phyloP scores from a whole-genome alignment of 92 coral and sea anemone species.

The Pocillopora grandis region DNA sequence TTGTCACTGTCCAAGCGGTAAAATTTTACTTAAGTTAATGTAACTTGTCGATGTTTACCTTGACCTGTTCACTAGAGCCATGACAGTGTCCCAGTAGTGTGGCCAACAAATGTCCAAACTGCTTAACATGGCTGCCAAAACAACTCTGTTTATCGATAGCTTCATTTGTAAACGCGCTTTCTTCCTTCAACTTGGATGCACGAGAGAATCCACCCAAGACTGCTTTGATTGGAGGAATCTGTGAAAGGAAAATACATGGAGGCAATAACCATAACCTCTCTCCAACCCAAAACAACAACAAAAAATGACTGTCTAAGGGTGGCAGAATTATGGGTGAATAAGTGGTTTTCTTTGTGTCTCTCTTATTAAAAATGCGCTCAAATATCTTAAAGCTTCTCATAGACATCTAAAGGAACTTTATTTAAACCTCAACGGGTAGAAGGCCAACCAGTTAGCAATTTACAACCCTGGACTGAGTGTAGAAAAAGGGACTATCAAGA shows the following conservation, averaged over 20 bases:
- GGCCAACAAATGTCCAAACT: slow-evolving; percentile 63
- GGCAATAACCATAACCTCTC: neutral
- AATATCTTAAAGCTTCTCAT: no score
- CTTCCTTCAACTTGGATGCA: slow-evolving; percentile 9
- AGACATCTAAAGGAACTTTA: no score
- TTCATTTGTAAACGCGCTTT: slow-evolving; percentile 10
- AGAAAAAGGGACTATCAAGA: no score
- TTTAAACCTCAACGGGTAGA: no score
- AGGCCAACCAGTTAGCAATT: no score
- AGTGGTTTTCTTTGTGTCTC: no score
- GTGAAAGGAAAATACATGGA: neutral
- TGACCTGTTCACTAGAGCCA: slow-evolving; percentile 57
- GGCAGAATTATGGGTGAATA: no score
- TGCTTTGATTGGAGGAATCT: slow-evolving; percentile 67
- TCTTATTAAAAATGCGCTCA: no score
- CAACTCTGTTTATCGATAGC: slow-evolving; percentile 7
- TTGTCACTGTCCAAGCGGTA: no score
- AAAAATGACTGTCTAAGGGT: neutral
- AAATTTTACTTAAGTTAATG: neutral
- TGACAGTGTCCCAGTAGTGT: slow-evolving; percentile 54
- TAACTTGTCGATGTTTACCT: slow-evolving; percentile 36
- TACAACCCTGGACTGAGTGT: no score
- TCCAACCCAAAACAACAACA: neutral
- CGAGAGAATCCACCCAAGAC: slow-evolving; percentile 60
- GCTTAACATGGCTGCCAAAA: slow-evolving; percentile 37